phyloP scores from a whole-genome alignment of 2,888 invertebrate species.

The Drosophila sordidula region DNA sequence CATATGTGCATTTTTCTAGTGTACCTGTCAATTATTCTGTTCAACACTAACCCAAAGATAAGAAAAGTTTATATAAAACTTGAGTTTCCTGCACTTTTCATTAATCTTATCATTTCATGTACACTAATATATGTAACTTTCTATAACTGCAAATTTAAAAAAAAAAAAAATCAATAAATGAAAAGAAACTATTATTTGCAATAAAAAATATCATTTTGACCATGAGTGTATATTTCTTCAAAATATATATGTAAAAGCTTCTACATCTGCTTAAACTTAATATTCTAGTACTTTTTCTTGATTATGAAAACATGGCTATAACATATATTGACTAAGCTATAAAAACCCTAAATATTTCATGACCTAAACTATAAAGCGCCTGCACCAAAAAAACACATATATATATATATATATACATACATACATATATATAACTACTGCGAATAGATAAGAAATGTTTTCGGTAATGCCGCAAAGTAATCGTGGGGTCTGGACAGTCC shows the following conservation, averaged over 20 bases:
- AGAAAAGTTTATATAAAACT: neutral
- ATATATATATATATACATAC: too few species aligned
- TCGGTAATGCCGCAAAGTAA: conserved; percentile 5
- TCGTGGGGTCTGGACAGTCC: conserved; percentile 14
- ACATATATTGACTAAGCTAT: too few species aligned
- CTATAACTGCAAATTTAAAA: neutral
- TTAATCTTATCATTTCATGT: neutral
- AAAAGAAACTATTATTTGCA: too few species aligned
- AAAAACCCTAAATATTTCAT: neutral
- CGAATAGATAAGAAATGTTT: neutral
- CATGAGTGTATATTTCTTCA: too few species aligned
- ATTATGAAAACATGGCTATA: too few species aligned
- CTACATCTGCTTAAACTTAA: too few species aligned
- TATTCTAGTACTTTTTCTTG: too few species aligned
- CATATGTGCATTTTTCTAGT: neutral
- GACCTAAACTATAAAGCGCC: neutral
- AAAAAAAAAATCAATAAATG: too few species aligned
- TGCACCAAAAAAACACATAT: neutral
- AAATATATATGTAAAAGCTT: too few species aligned
- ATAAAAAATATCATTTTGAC: too few species aligned
- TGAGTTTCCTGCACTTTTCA: neutral
- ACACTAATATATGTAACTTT: neutral
- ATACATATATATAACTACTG: neutral
- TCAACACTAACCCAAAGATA: neutral
- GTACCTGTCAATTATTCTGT: conserved; percentile 2